These are phyloP conservation scores for Patiria pectinifera DNA, from an alignment of 53 echinoderm and acorn worm genomes.

Conservation along the genomic window DNA sequence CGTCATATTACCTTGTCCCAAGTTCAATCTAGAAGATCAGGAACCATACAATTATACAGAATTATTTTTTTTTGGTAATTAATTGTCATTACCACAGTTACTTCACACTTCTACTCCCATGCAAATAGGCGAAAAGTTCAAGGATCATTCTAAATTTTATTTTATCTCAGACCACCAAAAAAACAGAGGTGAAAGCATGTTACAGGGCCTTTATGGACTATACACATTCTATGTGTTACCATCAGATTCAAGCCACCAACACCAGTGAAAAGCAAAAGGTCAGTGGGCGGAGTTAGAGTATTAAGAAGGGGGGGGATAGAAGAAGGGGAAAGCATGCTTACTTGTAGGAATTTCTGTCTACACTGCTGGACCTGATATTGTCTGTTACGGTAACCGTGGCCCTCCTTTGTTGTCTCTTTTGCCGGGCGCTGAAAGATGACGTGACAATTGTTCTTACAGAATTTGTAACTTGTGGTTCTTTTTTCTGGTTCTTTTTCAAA, in stretches of 20 bases:
- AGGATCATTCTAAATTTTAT: no score
- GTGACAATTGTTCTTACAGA: constrained; percentile 40
- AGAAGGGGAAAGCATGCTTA: constrained; percentile 23
- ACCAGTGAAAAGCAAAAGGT: neutral
- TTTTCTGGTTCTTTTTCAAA: neutral
- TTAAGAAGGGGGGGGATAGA: constrained; percentile 6
- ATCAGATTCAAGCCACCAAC: neutral
- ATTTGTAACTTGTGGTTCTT: neutral
- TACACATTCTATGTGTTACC: neutral
- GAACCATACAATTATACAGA: no score
- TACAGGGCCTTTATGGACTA: no score
- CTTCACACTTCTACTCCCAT: no score
- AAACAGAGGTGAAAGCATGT: no score
- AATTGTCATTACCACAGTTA: no score
- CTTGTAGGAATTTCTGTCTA: constrained; percentile 46
- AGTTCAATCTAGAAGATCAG: no score
- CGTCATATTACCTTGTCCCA: no score
- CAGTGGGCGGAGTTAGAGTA: neutral
- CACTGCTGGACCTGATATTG: constrained; percentile 55
- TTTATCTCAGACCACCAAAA: no score
- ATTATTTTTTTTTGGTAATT: no score
- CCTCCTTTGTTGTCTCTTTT: constrained; percentile 55
- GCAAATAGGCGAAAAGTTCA: no score
- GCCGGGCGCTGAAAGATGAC: constrained; percentile 60
- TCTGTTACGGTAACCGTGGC: constrained; percentile 56